Conservation (phyloP, 2,888 invertebrate genomes). For the Tridacna crocea region DNA sequence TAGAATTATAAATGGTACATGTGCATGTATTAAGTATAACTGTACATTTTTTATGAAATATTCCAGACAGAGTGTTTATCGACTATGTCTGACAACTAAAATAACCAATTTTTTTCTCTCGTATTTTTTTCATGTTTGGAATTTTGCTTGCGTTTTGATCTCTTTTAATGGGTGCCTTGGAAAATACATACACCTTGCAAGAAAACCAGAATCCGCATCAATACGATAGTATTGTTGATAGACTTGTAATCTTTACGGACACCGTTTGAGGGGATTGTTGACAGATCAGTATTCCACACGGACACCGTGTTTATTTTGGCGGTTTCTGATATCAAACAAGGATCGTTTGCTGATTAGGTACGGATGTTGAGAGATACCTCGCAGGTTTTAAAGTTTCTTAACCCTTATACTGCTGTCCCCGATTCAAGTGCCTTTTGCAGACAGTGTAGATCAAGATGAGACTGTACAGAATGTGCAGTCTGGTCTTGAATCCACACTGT, state of each 20-base stretch:
- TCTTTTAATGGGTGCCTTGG: too few species aligned
- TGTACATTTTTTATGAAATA: neutral
- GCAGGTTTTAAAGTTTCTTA: constrained; percentile 6
- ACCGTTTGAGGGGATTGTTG: constrained; percentile 27
- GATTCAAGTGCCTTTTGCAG: too few species aligned
- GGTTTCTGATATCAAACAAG: constrained; percentile 22
- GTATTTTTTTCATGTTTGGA: too few species aligned
- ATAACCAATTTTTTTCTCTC: too few species aligned
- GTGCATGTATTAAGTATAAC: neutral
- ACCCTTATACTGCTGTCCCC: too few species aligned
- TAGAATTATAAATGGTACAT: constrained; percentile 33
- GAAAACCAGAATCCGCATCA: neutral
- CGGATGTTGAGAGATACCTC: constrained; percentile 8
- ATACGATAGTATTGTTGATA: constrained; percentile 20
- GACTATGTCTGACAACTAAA: too few species aligned
- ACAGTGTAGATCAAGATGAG: too few species aligned
- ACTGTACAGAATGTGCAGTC: too few species aligned
- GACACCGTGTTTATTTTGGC: constrained; percentile 27
- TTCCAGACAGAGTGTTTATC: too few species aligned
- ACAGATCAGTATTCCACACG: constrained; percentile 20
- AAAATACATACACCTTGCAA: neutral
- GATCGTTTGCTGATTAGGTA: constrained; percentile 19
- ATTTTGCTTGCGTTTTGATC: too few species aligned
- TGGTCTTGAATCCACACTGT: too few species aligned
- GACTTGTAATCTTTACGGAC: constrained; percentile 23